Conservation (phyloP, 1,140 invertebrate genomes). For the Bombus waltoni region DNA sequence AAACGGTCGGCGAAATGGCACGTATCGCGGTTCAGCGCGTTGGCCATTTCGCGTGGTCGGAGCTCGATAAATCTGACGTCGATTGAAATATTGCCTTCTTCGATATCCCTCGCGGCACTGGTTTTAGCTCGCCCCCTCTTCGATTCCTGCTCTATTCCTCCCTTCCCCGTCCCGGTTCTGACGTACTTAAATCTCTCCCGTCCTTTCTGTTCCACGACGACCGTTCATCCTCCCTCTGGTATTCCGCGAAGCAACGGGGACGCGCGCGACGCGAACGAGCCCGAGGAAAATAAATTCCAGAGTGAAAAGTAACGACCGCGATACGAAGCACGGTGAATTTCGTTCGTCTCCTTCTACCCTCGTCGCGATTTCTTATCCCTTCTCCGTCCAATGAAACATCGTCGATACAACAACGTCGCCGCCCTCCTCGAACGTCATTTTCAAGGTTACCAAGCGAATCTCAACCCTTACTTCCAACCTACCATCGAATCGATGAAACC, state of each 20-base stretch:
- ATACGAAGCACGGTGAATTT: slow-evolving; percentile 67
- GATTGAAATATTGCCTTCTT: slow-evolving; percentile 71
- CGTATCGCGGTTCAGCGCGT: slow-evolving; percentile 57
- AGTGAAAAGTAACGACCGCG: slow-evolving; percentile 64
- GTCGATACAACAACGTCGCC: slow-evolving; percentile 31
- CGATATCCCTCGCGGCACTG: slow-evolving; percentile 65
- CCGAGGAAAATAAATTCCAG: slow-evolving; percentile 59
- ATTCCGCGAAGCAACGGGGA: slow-evolving; percentile 25
- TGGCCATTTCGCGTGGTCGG: slow-evolving; percentile 65
- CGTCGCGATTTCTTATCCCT: slow-evolving; percentile 50
- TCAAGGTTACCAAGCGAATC: slow-evolving; percentile 2
- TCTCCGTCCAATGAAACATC: slow-evolving; percentile 38
- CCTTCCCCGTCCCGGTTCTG: not conserved
- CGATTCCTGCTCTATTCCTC: slow-evolving; percentile 1
- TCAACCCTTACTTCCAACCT: not conserved
- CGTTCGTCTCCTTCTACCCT: slow-evolving; percentile 31
- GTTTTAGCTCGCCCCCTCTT: slow-evolving; percentile 48
- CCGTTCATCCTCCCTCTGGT: not conserved
- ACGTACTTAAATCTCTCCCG: not conserved
- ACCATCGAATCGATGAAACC: not conserved
- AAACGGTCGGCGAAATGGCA: slow-evolving; percentile 61
- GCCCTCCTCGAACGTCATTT: not conserved
- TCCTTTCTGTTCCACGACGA: not conserved
- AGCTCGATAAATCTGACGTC: slow-evolving; percentile 68
- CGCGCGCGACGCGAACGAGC: slow-evolving; percentile 39